Base-by-base conservation (phyloP, 2,888 invertebrate genomes). In the Azorinus chamasolen region DNA sequence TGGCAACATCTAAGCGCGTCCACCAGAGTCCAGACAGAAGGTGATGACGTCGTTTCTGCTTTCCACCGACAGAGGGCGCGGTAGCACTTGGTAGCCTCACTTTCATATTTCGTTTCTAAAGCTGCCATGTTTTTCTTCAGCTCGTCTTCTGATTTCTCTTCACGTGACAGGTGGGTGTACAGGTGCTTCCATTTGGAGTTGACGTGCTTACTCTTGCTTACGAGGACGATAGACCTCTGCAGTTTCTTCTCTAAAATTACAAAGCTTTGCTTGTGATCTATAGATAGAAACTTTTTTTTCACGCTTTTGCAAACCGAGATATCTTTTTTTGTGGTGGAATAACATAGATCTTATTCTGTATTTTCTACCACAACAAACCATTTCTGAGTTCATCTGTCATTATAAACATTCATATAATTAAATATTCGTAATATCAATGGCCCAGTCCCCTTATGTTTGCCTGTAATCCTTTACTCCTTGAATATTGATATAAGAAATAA, bases 21-120 rank as follows among this genome's bases (percentile, higher is more conserved):
- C 0, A 79, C 58, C 3, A 79, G n/a, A n/a, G 12, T 66, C 79
- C 79, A 79, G 2, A 79, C 71, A 25, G 65, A 59, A 0, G 79
- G 59, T 6, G 57, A 39, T 4, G 46, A 57, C 4, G 22, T 43
- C 16, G 51, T 27, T n/a, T 24, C 24, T 10, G 70, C 24, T 61
- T 72, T 75, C 79, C 74, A 79, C 24, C 64, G 61, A 14, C 22
- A 25, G 10, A 79, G 46, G 18, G 79, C 71, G 6, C 41, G 48
- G 18, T 64, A 53, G 43, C 74, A 79, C 39, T 64, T 66, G 0
- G 68, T 55, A n/a, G 46, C 25, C 22, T 79, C 75, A 16, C 64
- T 66, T 8, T 55, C 45, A 59, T 72, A 55, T 18, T 53, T 55
- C 14, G 58, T 45, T 16, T 79, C 79, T 14, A 79, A 69, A 16